These are phyloP conservation scores for Caiman crocodilus DNA, from an alignment of 2,797 vertebrate genomes.

Conservation along the genomic window DNA sequence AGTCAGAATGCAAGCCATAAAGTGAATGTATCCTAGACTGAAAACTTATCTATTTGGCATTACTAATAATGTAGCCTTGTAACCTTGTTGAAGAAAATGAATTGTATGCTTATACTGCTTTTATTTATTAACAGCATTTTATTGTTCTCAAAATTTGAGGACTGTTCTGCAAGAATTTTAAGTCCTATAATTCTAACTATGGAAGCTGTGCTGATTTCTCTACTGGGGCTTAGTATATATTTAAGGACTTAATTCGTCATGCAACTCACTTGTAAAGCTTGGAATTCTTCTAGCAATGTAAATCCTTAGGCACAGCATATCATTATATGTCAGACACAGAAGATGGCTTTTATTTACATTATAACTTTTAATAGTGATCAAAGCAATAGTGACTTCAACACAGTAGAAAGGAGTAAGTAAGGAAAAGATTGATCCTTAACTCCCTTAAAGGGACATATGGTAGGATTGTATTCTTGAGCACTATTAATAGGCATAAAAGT, in stretches of 20 bases:
- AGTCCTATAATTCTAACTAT: background rate
- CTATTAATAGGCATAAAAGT: background rate
- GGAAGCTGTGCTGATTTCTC: background rate
- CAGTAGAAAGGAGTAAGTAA: background rate
- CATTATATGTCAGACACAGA: background rate
- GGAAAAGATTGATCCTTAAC: slow-evolving; percentile 3
- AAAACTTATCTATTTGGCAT: background rate
- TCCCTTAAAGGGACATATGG: slow-evolving; percentile 13
- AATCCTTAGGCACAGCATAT: background rate
- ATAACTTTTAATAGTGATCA: background rate
- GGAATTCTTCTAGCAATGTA: background rate
- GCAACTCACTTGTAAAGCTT: background rate
- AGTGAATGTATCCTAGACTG: background rate
- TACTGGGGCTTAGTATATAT: background rate
- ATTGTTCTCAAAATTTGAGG: background rate
- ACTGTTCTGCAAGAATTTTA: slow-evolving; percentile 1
- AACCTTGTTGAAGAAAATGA: no score
- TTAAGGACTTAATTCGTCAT: background rate
- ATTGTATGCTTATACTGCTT: background rate
- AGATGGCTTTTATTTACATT: background rate
- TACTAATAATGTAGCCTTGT: background rate
- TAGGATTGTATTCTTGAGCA: background rate
- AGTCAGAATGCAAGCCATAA: background rate
- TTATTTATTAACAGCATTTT: background rate
- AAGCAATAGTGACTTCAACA: background rate